phyloP scores from a whole-genome alignment of 2,797 vertebrate genomes.

The Thamnophis elegans region DNA sequence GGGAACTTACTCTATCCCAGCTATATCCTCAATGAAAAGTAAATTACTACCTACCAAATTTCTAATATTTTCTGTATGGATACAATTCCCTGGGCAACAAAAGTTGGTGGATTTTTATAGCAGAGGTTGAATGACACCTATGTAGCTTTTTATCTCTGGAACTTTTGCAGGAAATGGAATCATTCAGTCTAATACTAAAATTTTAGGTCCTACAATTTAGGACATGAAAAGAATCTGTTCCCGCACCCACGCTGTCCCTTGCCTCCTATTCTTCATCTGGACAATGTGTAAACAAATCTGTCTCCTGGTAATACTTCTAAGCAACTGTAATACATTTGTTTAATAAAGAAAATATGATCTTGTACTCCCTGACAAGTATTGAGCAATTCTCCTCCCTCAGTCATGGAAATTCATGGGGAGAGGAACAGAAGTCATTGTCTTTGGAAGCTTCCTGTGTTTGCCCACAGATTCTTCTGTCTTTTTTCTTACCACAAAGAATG shows the following conservation, averaged over 20 bases:
- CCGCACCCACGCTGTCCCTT: background rate
- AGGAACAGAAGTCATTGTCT: background rate
- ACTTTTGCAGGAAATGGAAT: background rate
- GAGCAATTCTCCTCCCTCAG: background rate
- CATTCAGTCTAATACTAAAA: background rate
- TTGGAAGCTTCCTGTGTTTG: background rate
- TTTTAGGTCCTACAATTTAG: background rate
- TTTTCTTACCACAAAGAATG: background rate
- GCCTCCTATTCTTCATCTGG: background rate
- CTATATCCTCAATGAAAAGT: background rate
- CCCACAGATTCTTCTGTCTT: background rate
- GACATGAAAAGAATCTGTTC: background rate
- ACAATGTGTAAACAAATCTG: background rate
- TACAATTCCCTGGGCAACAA: background rate
- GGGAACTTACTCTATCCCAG: background rate
- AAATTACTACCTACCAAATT: background rate
- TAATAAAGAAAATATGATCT: background rate
- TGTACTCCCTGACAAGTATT: background rate
- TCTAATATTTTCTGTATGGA: background rate
- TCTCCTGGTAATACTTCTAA: background rate
- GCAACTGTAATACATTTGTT: background rate
- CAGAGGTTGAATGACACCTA: background rate
- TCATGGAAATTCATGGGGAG: background rate
- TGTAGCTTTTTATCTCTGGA: background rate
- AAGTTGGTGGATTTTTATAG: background rate